Percentiles rank a stretch among this genome's conserved stretches.
These are phyloP conservation scores for Columba guinea DNA, from an alignment of 2,797 vertebrate genomes.

Conservation along the genomic window DNA sequence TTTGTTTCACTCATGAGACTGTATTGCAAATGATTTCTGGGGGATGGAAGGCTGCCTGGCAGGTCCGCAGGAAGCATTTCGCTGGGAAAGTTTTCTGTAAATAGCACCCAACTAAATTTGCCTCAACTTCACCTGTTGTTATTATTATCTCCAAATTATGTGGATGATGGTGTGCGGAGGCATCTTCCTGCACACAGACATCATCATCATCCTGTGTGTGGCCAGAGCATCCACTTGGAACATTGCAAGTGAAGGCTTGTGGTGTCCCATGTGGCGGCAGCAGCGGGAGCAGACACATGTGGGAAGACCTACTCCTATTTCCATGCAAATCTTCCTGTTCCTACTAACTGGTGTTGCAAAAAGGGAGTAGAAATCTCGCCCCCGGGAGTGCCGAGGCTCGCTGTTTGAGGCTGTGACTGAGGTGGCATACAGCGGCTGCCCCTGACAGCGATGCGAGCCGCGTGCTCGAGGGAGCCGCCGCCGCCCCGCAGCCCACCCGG, in stretches of 20 bases:
- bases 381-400: not conserved
- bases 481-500: not conserved
- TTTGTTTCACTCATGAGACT: not conserved
- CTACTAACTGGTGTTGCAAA: not conserved
- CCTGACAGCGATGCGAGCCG: not conserved
- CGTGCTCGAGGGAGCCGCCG: fast-evolving
- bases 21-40: fast-evolving
- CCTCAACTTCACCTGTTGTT: not conserved
- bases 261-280: not conserved
- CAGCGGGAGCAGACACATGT: not conserved
- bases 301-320: not conserved
- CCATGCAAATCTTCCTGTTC: not conserved
- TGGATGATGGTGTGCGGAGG: not conserved
- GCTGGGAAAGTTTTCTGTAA: not conserved
- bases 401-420: not conserved
- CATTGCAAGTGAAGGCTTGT: not conserved
- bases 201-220: not conserved
- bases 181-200: not conserved
- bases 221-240: not conserved
- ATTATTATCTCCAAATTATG: not conserved
- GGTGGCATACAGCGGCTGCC: not conserved
- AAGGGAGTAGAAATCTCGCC: not conserved
- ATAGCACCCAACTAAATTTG: not conserved
- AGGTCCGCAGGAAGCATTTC: not conserved
- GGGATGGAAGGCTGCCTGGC: not conserved